Evolutionary conservation across 2,888 invertebrate species (phyloP).

Genomic region (Prenolepis imparis): DNA sequence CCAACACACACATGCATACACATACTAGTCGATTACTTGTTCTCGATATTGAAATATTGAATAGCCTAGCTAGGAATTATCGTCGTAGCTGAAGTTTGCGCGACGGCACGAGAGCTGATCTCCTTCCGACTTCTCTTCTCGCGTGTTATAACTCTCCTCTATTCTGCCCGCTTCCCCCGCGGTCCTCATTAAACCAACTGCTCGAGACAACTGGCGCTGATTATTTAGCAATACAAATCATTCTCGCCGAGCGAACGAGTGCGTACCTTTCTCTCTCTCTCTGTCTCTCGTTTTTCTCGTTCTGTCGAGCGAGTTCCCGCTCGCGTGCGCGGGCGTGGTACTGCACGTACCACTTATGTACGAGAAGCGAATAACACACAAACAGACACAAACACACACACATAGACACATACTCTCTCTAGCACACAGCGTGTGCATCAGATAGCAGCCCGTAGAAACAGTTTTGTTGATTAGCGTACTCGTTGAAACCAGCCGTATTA

Average conservation of each 20-base stretch:
- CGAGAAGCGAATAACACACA: constrained; percentile 60
- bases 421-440: constrained; percentile 67
- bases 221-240: constrained; percentile 85
- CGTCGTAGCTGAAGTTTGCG: constrained; percentile 68
- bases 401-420: constrained; percentile 21
- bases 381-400: constrained; percentile 22
- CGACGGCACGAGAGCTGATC: constrained; percentile 44
- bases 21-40: constrained; percentile 50
- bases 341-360: constrained; percentile 72
- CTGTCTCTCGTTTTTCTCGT: constrained; percentile 47
- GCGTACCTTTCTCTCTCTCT: constrained; percentile 32
- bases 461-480: constrained; percentile 77
- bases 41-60: constrained; percentile 66
- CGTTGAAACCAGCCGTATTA: constrained; percentile 75
- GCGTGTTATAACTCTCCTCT: constrained; percentile 72
- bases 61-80: constrained; percentile 58
- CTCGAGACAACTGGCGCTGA: constrained; percentile 81
- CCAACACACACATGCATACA: background rate
- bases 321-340: constrained; percentile 84
- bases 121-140: constrained; percentile 29
- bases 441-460: constrained; percentile 73
- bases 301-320: constrained; percentile 77
- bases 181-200: constrained; percentile 83
- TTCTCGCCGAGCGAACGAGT: constrained; percentile 72
- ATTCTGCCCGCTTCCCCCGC: constrained; percentile 46